phyloP scores from a whole-genome alignment of 2,797 vertebrate species.

The Aplochiton taeniatus region DNA sequence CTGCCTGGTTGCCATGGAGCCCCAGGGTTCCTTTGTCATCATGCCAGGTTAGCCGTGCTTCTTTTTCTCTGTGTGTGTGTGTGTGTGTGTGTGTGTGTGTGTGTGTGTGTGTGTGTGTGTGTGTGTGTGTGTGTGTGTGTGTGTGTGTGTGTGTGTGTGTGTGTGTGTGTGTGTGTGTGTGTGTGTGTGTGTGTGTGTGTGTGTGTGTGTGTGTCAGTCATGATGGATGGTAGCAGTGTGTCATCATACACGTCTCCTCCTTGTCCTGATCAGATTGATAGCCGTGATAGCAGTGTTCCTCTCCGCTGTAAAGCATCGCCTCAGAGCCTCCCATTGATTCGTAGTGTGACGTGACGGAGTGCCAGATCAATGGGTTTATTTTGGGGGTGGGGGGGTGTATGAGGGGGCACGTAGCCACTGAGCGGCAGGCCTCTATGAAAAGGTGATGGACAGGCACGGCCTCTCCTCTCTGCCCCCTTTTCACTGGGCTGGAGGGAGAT shows the following conservation, averaged over 20 bases:
- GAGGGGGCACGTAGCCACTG: conserved; percentile 27
- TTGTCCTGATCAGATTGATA: conserved; percentile 70
- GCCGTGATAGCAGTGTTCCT: conserved; percentile 57
- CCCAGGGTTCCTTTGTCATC: conserved; percentile 97
- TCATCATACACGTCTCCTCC: conserved; percentile 57
- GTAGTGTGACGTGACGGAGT: conserved; percentile 64
- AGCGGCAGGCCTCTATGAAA: conserved; percentile 44
- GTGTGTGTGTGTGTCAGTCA: conserved; percentile 11
- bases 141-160: conserved; percentile 8
- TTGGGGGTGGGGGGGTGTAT: conserved; percentile 61
- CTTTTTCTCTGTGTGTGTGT: background rate
- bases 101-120: background rate
- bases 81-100: conserved; percentile 5
- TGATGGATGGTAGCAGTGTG: conserved; percentile 61
- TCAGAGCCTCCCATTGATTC: conserved; percentile 70
- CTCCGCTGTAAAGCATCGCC: conserved; percentile 46
- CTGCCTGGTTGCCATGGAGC: conserved; percentile 97
- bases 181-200: conserved; percentile 8
- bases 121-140: background rate
- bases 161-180: background rate
- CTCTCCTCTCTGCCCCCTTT: too few relatives aligned
- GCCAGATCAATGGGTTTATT: conserved; percentile 72
- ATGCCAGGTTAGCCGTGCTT: conserved; percentile 87
- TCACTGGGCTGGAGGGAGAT: too few relatives aligned
- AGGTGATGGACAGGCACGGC: conserved; percentile 32